Base-by-base conservation (phyloP, 2,888 invertebrate genomes). In the Dascillus cervinus region DNA sequence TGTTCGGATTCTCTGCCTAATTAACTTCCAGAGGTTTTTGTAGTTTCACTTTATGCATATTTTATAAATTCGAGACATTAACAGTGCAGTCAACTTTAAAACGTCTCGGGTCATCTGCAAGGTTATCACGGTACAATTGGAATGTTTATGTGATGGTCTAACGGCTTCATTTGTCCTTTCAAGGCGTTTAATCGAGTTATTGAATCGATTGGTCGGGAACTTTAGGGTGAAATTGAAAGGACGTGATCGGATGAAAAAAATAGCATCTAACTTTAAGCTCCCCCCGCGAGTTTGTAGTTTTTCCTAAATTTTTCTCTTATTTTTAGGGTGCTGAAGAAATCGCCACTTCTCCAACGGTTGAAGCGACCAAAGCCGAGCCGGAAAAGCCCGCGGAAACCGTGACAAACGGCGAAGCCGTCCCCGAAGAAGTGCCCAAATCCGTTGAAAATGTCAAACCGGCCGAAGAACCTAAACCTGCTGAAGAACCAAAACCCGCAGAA, bases 311-410 rank as follows among this genome's bases (percentile, higher is more conserved):
- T 14, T 13, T 5, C 8, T 26, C 37, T 45, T 45, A 20, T 29
- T 60, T 60, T 11, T 52, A 63, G 63, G 60, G 54, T 38, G 55
- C 48, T 27, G 60, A 63, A 47, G 58, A 59, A 44, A 52, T 32
- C 27, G 53, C 50, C 21, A 48, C 56, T 29, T 52, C 58, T 10
- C 57, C 61, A 27, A 40, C 53, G 4, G 41, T 48, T 5, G 64
- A 63, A 43, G 35, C 44, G 8, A 52, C 55, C 21, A 59, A 58
- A 39, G 33, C 46, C 6, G 58, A 58, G 32, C 56, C 53, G 22
- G 49, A 41, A 13, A 45, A 49, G 36, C 40, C 40, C 3, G 39
- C 49, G 15, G 46, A 37, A 22, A 26, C 27, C 5, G 46, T 45
- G 25, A 36, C 47, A n/a, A 44, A 46, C 23, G 48, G 46, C 12